Conservation (phyloP, 2,888 invertebrate species). For the Rotaria sp. region DNA sequence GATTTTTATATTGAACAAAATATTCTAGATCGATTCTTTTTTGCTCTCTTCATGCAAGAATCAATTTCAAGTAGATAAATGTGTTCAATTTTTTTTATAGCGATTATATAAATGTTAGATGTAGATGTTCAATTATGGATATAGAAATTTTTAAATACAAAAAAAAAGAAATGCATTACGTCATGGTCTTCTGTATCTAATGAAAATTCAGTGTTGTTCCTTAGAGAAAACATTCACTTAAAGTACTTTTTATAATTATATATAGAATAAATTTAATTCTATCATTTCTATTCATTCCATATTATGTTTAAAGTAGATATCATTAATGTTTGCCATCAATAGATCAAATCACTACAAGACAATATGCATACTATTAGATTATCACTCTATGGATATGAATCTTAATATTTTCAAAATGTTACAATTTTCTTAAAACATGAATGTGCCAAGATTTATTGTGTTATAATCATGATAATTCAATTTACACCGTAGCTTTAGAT, state of each 20-base stretch:
- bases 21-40: not conserved
- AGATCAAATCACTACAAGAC: no score
- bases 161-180: not conserved
- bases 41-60: not conserved
- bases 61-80: not conserved
- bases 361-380: no score
- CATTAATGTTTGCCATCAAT: no score
- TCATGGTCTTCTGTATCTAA: not conserved
- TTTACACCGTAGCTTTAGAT: no score
- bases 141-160: not conserved
- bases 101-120: not conserved
- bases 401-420: no score
- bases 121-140: not conserved
- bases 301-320: no score
- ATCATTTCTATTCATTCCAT: not conserved
- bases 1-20: not conserved
- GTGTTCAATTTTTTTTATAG: not conserved
- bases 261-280: not conserved
- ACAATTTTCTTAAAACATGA: no score
- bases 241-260: not conserved
- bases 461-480: no score
- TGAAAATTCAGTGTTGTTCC: not conserved
- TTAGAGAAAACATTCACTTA: not conserved
- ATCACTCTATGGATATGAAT: no score
- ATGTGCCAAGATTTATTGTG: no score